Conservation (phyloP, 2,888 invertebrate genomes). For the Vandiemenella viatica region DNA sequence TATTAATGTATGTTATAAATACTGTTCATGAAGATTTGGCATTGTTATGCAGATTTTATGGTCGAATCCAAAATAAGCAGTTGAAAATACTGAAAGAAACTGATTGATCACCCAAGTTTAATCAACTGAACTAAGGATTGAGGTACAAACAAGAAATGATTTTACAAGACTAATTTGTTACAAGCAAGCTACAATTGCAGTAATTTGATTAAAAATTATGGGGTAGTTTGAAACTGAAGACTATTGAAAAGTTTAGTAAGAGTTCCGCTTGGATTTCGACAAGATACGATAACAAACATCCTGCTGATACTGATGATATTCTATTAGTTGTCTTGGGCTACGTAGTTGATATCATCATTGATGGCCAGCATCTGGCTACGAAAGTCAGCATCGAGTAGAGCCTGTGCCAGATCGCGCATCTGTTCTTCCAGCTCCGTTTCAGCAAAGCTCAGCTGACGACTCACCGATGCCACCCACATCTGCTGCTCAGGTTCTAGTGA, state of each 20-base stretch:
- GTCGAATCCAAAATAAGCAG: too few relatives aligned
- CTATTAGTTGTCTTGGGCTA: constrained; percentile 61
- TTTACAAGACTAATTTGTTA: too few relatives aligned
- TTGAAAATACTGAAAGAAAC: background rate
- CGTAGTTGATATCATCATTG: constrained; percentile 62
- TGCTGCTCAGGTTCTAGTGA: background rate
- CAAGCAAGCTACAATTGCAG: too few relatives aligned
- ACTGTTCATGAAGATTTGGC: too few relatives aligned
- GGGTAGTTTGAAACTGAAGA: background rate
- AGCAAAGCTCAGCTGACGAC: constrained; percentile 54
- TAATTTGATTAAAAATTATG: too few relatives aligned
- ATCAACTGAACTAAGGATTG: background rate
- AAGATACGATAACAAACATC: too few relatives aligned
- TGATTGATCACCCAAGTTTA: background rate
- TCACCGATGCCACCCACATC: too few relatives aligned
- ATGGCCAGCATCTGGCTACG: constrained; percentile 61
- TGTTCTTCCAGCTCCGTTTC: constrained; percentile 45
- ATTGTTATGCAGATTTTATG: too few relatives aligned
- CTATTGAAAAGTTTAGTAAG: background rate
- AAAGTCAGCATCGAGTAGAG: constrained; percentile 55
- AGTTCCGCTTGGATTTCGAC: background rate
- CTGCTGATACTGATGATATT: too few relatives aligned
- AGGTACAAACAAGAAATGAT: too few relatives aligned
- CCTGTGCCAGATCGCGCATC: constrained; percentile 46
- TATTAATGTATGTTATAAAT: too few relatives aligned